Evolutionary conservation across 2,888 invertebrate genomes (phyloP).

Genomic region (Pristionchus entomophagus): DNA sequence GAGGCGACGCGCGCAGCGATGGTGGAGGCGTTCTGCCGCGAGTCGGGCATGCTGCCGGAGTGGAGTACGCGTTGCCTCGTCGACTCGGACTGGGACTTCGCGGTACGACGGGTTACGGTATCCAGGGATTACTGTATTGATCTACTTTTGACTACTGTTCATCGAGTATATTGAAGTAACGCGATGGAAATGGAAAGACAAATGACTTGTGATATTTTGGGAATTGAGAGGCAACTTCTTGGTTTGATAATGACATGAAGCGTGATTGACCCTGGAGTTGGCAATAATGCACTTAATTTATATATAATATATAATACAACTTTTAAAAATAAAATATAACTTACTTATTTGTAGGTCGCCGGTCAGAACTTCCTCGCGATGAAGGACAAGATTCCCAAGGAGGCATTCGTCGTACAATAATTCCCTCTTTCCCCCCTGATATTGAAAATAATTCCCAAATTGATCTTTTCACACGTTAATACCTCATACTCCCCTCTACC

Average conservation of each 20-base stretch:
- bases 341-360: not conserved
- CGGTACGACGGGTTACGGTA: conserved; percentile 57
- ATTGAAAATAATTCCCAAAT: no score
- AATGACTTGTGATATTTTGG: no score
- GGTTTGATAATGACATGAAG: no score
- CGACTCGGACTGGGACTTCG: conserved; percentile 69
- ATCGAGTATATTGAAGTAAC: no score
- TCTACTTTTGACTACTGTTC: no score
- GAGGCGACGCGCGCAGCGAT: conserved; percentile 59
- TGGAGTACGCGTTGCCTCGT: conserved; percentile 70
- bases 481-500: not conserved
- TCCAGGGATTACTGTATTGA: not conserved
- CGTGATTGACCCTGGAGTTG: no score
- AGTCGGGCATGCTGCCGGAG: conserved; percentile 68
- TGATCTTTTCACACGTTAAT: not conserved
- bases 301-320: no score
- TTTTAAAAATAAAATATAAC: not conserved
- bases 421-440: not conserved
- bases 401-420: not conserved
- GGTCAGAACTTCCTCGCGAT: not conserved
- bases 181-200: no score
- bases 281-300: no score
- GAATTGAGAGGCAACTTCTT: no score
- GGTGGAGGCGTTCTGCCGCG: conserved; percentile 63
- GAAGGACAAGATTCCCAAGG: not conserved